Conservation (phyloP, 2,888 invertebrate genomes). For the Epirrhoe tristata region DNA sequence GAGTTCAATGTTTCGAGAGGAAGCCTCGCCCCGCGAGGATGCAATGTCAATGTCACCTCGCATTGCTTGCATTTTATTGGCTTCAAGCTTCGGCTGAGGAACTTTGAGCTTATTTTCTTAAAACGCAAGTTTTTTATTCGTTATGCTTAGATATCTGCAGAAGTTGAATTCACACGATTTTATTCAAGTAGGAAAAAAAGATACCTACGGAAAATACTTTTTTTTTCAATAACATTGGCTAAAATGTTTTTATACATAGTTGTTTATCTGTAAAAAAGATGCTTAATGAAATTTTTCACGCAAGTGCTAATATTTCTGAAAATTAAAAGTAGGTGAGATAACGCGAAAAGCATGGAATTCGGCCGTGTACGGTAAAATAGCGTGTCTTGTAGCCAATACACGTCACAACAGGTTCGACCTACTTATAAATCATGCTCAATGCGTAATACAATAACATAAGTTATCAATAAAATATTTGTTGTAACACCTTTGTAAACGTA, state of each 20-base stretch:
- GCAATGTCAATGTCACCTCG: slow-evolving; percentile 82
- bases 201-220: no score
- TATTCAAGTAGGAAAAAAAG: neutral
- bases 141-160: neutral
- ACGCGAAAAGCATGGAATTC: slow-evolving; percentile 73
- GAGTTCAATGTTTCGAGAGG: slow-evolving; percentile 66
- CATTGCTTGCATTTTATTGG: slow-evolving; percentile 59
- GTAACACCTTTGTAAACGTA: slow-evolving; percentile 41
- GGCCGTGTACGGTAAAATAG: slow-evolving; percentile 70
- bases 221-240: no score
- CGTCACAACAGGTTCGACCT: slow-evolving; percentile 42
- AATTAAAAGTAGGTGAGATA: slow-evolving; percentile 72
- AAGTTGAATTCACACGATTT: neutral
- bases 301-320: slow-evolving; percentile 45
- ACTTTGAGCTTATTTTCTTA: slow-evolving; percentile 3
- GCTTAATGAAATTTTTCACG: neutral
- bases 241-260: neutral
- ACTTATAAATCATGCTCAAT: slow-evolving; percentile 39
- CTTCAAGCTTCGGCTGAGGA: slow-evolving; percentile 15
- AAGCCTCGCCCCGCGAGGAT: slow-evolving; percentile 49
- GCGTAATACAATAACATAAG: slow-evolving; percentile 40
- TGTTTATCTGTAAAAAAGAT: neutral
- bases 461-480: slow-evolving; percentile 23
- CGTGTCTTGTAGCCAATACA: slow-evolving; percentile 44
- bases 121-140: neutral